Base-by-base conservation (phyloP, 92 coral and sea anemone species). In the Porites evermanni region DNA sequence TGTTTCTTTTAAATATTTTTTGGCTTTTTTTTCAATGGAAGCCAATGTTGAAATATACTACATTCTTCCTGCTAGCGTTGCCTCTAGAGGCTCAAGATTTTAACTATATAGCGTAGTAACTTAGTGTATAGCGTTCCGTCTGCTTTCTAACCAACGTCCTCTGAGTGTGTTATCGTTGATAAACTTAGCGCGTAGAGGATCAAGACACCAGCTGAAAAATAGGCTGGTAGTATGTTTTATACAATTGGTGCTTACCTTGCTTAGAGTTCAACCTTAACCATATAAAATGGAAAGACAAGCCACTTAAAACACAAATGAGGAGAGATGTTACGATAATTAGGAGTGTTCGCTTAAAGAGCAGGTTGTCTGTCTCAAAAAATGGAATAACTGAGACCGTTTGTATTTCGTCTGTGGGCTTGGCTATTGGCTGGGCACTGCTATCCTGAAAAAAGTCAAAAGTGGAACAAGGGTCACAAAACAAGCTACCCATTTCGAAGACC, bases 361-460 rank as follows among this genome's bases (percentile, higher is more conserved):
- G 51, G 53, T 72, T 83, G 10, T 19, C 64, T 63, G 87, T 79
- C 1, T 83, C 80, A 74, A 72, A 73, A 61, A 83, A 83, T 64
- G 68, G 61, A 50, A 83, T 74, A 56, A 56, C 61, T 56, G 47
- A 38, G 47, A 38, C 47, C 5, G 61, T 56, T 12, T 56, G 13
- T 8, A 53, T 64, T 17, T 83, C 87, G 26, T 56, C 86, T 4
- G 71, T 7, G 14, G 53, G 20, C 58, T 69, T 12, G 17, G 21
- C 64, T 2, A 73, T 83, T 0, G 80, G 87, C 24, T 51, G 52
- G 54, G 20, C 17, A 56, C 32, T 18, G 19, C 53, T 73, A 6
- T 60, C 79, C 70, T 44, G 12, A 6, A 60, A 82, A 70, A 17
- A 32, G n/a, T 16, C 1, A 11, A n/a, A 4, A 47, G 12, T 12